Evolutionary conservation across 2,888 invertebrate genomes (phyloP).

Genomic region (Rhorus exstirpatorius): DNA sequence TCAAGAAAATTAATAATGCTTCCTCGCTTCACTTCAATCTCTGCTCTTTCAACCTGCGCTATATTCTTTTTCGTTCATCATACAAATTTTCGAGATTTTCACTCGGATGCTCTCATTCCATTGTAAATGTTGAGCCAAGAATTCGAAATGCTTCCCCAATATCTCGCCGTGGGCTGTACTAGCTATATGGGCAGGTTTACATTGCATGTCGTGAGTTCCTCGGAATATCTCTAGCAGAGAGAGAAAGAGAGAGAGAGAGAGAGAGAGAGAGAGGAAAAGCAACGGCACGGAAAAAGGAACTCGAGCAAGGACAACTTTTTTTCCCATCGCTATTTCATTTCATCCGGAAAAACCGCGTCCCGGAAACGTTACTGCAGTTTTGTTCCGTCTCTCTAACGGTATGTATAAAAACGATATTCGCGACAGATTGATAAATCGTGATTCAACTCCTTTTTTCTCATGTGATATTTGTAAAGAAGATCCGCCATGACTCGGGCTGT

Average conservation of each 20-base stretch:
- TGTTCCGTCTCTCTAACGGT: background rate
- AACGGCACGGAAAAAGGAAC: too few species aligned
- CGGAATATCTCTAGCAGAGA: slow-evolving; percentile 17
- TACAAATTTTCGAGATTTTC: slow-evolving; percentile 31
- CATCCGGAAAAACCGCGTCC: background rate
- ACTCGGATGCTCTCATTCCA: background rate
- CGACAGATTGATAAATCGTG: slow-evolving; percentile 9
- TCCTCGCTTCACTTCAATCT: background rate
- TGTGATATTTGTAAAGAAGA: background rate
- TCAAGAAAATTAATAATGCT: slow-evolving; percentile 18
- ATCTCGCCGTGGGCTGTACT: background rate
- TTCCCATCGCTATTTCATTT: slow-evolving; percentile 1
- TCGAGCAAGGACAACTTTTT: too few species aligned
- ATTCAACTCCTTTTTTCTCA: slow-evolving; percentile 21
- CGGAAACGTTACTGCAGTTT: background rate
- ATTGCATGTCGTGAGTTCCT: background rate
- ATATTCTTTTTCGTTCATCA: slow-evolving; percentile 9
- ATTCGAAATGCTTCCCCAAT: slow-evolving; percentile 37
- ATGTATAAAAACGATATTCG: slow-evolving; percentile 12
- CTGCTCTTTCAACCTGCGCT: background rate
- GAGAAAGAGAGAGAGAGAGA: background rate
- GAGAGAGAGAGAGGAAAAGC: background rate
- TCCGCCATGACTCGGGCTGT: too few species aligned
- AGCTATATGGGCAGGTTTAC: background rate
- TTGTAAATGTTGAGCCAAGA: slow-evolving; percentile 5